Evolutionary conservation across 2,888 invertebrate genomes (phyloP).

Genomic region (Diarsia mendica): DNA sequence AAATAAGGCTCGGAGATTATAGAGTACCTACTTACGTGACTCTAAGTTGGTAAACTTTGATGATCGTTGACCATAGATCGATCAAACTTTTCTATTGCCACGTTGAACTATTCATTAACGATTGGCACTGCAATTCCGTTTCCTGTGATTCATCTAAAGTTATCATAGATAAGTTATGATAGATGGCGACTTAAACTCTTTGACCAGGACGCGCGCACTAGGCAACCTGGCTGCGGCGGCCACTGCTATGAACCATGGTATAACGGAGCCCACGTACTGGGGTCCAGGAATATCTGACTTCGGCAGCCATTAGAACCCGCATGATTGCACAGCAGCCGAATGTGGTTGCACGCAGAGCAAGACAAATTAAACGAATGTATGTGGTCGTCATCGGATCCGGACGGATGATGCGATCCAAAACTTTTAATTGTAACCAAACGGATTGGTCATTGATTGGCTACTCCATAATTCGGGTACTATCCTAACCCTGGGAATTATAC

Average conservation of each 20-base stretch:
- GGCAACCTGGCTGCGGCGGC: neutral
- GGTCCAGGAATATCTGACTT: neutral
- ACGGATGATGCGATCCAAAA: neutral
- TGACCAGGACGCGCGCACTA: neutral
- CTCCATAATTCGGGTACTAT: too few species aligned
- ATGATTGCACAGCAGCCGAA: neutral
- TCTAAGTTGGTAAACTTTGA: too few species aligned
- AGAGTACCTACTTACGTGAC: too few species aligned
- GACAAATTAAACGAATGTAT: neutral
- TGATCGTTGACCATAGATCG: neutral
- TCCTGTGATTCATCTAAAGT: slow-evolving; percentile 28
- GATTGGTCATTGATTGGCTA: too few species aligned
- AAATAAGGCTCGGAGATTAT: too few species aligned
- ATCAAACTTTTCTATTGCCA: neutral
- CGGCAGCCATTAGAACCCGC: neutral
- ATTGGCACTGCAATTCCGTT: neutral
- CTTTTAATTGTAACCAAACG: neutral
- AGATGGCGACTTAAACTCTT: slow-evolving; percentile 6
- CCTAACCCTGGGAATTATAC: neutral
- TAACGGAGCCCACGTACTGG: neutral
- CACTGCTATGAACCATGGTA: neutral
- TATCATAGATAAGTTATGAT: slow-evolving; percentile 35
- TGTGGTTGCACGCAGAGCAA: neutral
- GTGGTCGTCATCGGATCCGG: neutral
- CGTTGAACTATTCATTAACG: slow-evolving; percentile 1